Base-by-base conservation (phyloP, 2,113 vertebrate species). In the Perognathus longimembris region DNA sequence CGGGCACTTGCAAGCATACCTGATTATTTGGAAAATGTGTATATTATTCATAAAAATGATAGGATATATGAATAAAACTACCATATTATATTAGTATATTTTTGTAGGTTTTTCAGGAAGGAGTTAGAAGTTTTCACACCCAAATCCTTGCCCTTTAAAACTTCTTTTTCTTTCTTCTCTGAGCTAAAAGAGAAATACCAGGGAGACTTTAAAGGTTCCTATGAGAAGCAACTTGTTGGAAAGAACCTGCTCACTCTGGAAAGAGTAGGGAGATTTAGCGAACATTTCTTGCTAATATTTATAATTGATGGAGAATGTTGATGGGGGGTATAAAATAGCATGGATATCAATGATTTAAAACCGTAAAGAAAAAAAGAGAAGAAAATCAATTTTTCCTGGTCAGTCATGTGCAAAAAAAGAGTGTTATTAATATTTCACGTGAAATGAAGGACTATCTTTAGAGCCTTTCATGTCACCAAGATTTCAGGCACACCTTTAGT, bases 401-500 rank as follows among this genome's bases (percentile, higher is more conserved):
- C 32, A 79, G 32, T 45, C 67, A 57, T 11, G 28, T 69, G 54
- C 22, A 67, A 77, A 95, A 18, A 1, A 73, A 1, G 18, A 81
- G 11, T 78, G 28, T 64, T 75, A 81, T 79, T 75, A 83, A 85
- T 85, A 87, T 38, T 79, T 2, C 14, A 75, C 7, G 26, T 40
- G 82, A 79, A 76, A 45, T 71, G 50, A 89, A 91, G 61, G 36
- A 22, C 17, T 40, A 22, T 82, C 38, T 90, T 75, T n/a, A 59
- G 34, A 76, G n/a, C 2, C 73, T 67, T 88, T 67, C 57, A 80
- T 94, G 66, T 89, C 88, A 93, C 38, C 12, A n/a, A 57, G 42
- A 75, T 90, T 75, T 93, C 66, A 95, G 50, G 73, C 57, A 79
- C 69, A 88, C 77, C 66, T 93, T 32, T 38, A 85, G 50, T 92